These are phyloP conservation scores for Hassar affinis DNA, from an alignment of 2,113 vertebrate genomes.

Conservation along the genomic window DNA sequence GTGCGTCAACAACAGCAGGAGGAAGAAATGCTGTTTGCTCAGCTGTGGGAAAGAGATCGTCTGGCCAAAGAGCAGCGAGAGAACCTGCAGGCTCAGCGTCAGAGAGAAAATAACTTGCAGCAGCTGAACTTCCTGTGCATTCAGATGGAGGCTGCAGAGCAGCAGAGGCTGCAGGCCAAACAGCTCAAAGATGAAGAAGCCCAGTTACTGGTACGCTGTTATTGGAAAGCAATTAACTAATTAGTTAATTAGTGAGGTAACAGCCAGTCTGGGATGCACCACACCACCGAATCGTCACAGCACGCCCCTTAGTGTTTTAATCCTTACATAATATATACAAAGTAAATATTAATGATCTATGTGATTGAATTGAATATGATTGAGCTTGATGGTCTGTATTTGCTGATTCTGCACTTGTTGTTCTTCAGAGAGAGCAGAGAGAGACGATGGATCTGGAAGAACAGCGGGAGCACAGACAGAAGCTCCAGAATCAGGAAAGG, in stretches of 20 bases:
- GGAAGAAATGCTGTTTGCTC: slow-evolving; percentile 72
- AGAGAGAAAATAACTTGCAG: slow-evolving; percentile 46
- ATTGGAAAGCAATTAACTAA: not conserved
- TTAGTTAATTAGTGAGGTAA: not conserved
- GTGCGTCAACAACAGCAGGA: slow-evolving; percentile 56
- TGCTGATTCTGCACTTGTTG: not conserved
- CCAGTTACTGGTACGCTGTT: slow-evolving; percentile 67
- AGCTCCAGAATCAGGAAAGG: slow-evolving; percentile 59
- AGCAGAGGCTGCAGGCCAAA: slow-evolving; percentile 57
- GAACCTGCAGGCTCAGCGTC: slow-evolving; percentile 39
- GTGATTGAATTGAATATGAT: not conserved
- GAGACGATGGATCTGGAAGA: slow-evolving; percentile 68
- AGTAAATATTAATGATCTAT: not conserved
- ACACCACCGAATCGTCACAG: not conserved
- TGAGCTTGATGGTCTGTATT: not conserved
- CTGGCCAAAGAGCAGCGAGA: slow-evolving; percentile 75
- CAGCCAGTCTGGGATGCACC: not conserved
- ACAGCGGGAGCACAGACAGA: slow-evolving; percentile 66
- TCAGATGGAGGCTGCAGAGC: slow-evolving; percentile 61
- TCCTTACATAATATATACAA: not conserved
- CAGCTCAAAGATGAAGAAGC: slow-evolving; percentile 77
- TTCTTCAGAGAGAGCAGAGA: slow-evolving; percentile 71
- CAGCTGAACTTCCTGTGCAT: slow-evolving; percentile 55
- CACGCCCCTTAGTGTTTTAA: not conserved
- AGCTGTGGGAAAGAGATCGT: slow-evolving; percentile 79